Conservation (phyloP, 1,140 invertebrate genomes). For the Drosophila suzukii region DNA sequence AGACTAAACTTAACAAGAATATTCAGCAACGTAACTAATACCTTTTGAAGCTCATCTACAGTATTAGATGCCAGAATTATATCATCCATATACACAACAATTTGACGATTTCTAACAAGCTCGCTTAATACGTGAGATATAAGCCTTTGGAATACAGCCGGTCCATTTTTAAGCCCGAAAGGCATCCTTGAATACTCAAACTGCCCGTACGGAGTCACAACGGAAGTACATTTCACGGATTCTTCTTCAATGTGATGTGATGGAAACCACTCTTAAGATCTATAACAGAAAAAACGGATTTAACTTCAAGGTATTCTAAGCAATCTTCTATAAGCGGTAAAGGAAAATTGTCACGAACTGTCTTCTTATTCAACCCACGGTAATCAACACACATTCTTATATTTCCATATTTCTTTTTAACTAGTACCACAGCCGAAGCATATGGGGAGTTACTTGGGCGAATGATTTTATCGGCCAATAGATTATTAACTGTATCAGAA, state of each 20-base stretch:
- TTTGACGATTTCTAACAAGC: no score
- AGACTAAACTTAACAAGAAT: no score
- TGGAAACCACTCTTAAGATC: slow-evolving; percentile 1
- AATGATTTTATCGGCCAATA: neutral
- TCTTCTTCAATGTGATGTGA: no score
- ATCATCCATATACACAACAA: no score
- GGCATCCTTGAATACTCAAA: neutral
- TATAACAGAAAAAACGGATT: neutral
- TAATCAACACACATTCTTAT: slow-evolving; percentile 29
- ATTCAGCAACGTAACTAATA: no score
- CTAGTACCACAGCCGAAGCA: slow-evolving; percentile 4
- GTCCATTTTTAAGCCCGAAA: neutral
- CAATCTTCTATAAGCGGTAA: slow-evolving; percentile 18
- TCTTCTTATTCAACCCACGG: slow-evolving; percentile 13
- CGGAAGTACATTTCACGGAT: no score
- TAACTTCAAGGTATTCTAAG: slow-evolving; percentile 10
- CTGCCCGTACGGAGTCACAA: neutral
- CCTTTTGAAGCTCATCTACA: neutral
- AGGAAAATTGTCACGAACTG: slow-evolving; percentile 1
- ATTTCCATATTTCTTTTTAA: slow-evolving; percentile 14
- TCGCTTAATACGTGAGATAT: no score
- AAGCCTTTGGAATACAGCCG: neutral
- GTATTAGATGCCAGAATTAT: no score
- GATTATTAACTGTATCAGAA: neutral
- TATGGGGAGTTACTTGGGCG: slow-evolving; percentile 1